Percentiles rank a stretch among this genome's conserved stretches.
Conservation (phyloP, 2,888 invertebrate genomes). For the Caenorhabditis sp. region DNA sequence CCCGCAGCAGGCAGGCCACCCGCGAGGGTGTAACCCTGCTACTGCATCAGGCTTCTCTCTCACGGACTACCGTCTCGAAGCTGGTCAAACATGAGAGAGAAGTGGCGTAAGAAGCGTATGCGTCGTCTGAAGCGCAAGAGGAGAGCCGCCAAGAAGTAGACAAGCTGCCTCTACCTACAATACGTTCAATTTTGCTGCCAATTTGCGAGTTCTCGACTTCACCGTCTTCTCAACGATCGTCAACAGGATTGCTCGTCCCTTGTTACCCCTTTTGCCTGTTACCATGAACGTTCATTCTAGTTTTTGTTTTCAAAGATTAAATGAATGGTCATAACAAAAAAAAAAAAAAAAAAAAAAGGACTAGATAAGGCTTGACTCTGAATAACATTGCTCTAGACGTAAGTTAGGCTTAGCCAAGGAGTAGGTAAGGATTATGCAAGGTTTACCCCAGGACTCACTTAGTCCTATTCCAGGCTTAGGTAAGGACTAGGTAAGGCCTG, state of each 20-base stretch:
- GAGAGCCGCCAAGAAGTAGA: conserved; percentile 81
- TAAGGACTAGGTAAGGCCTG: too few relatives aligned
- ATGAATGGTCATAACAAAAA: conserved; percentile 40
- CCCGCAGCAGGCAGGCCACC: too few relatives aligned
- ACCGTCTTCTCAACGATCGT: conserved; percentile 45
- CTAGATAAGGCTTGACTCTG: too few relatives aligned
- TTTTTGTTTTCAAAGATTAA: conserved; percentile 52
- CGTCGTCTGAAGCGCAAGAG: conserved; percentile 83
- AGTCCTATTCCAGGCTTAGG: too few relatives aligned
- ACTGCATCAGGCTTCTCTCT: conserved; percentile 65
- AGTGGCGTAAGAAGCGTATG: conserved; percentile 83
- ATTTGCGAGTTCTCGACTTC: conserved; percentile 32
- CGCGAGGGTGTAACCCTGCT: too few relatives aligned
- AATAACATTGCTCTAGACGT: too few relatives aligned
- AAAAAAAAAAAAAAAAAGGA: too few relatives aligned
- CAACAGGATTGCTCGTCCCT: conserved; percentile 43
- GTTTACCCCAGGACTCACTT: too few relatives aligned
- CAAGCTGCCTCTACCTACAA: conserved; percentile 36
- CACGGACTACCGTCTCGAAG: conserved; percentile 63
- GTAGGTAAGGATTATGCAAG: too few relatives aligned
- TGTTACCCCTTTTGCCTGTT: conserved; percentile 59
- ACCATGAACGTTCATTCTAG: conserved; percentile 61
- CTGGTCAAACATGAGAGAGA: conserved; percentile 66
- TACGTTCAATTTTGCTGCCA: conserved; percentile 52
- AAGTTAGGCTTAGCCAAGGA: too few relatives aligned